These are phyloP conservation scores for Neolamprologus longior DNA, from an alignment of 2,113 vertebrate species.

Conservation along the genomic window DNA sequence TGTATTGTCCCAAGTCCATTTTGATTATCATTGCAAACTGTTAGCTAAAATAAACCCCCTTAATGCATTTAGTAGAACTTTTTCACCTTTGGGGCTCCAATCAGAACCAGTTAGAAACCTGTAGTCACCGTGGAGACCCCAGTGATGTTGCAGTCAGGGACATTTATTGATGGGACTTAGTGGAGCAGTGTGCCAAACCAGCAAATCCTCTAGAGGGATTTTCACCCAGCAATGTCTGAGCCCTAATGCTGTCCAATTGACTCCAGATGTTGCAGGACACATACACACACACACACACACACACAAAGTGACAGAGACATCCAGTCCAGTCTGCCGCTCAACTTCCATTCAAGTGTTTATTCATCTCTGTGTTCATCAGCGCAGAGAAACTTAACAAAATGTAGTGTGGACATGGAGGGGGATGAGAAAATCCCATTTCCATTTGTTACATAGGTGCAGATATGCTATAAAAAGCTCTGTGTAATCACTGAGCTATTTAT, in stretches of 20 bases:
- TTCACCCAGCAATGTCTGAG: constrained; percentile 50
- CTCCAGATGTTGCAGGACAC: constrained; percentile 61
- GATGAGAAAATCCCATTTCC: neutral
- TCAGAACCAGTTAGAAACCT: neutral
- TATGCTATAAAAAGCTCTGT: neutral
- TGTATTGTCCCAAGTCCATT: neutral
- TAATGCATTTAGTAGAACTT: neutral
- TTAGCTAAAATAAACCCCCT: neutral
- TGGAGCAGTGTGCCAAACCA: constrained; percentile 39
- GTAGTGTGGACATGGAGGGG: neutral
- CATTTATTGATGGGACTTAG: constrained; percentile 43
- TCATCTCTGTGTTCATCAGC: neutral
- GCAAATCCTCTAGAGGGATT: constrained; percentile 58
- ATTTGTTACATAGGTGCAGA: neutral
- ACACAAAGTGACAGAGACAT: neutral
- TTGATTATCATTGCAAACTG: neutral
- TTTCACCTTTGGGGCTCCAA: neutral
- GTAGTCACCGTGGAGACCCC: constrained; percentile 17
- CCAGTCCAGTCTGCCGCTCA: neutral
- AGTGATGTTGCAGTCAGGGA: constrained; percentile 12
- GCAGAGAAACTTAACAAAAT: neutral
- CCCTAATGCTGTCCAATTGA: constrained; percentile 46
- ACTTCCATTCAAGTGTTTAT: neutral
- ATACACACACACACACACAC: neutral
- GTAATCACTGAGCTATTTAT: neutral